Conservation (phyloP, 2,888 invertebrate genomes). For the Dolichopus griseipennis region DNA sequence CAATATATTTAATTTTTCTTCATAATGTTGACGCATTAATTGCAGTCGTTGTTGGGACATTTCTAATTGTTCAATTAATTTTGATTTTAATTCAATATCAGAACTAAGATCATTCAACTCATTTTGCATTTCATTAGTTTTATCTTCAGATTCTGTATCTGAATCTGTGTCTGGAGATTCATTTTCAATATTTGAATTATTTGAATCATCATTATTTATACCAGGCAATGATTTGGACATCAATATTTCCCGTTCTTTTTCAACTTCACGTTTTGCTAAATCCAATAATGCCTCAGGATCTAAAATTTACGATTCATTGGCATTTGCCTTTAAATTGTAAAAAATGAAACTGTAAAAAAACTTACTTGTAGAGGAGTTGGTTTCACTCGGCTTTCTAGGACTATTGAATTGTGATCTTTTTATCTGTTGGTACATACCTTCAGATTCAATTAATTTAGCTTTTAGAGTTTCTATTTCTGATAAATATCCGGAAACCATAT, state of each 20-base stretch:
- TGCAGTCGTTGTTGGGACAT: conserved; percentile 77
- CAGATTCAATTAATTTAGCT: conserved; percentile 81
- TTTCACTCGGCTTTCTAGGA: conserved; percentile 23
- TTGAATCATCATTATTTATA: conserved; percentile 48
- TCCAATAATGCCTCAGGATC: conserved; percentile 52
- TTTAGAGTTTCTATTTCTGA: conserved; percentile 85
- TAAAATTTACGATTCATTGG: conserved; percentile 19
- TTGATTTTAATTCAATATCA: conserved; percentile 90
- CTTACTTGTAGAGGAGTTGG: conserved; percentile 22
- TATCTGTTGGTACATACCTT: conserved; percentile 65
- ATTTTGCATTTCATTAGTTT: conserved; percentile 56
- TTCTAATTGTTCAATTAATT: conserved; percentile 89
- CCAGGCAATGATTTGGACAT: conserved; percentile 41
- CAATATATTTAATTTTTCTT: conserved; percentile 76
- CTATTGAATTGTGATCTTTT: conserved; percentile 43
- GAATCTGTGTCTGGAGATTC: conserved; percentile 48
- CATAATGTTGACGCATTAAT: conserved; percentile 81
- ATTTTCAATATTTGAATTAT: conserved; percentile 50
- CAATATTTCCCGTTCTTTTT: conserved; percentile 52
- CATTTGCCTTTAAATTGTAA: conserved; percentile 11
- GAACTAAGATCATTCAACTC: conserved; percentile 83
- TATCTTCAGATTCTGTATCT: conserved; percentile 55
- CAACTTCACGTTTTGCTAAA: conserved; percentile 72
- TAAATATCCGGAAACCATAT: conserved; percentile 73
- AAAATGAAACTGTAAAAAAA: conserved; percentile 16